Evolutionary conservation across 2,797 vertebrate species (phyloP).

Genomic region (Falco columbarius): DNA sequence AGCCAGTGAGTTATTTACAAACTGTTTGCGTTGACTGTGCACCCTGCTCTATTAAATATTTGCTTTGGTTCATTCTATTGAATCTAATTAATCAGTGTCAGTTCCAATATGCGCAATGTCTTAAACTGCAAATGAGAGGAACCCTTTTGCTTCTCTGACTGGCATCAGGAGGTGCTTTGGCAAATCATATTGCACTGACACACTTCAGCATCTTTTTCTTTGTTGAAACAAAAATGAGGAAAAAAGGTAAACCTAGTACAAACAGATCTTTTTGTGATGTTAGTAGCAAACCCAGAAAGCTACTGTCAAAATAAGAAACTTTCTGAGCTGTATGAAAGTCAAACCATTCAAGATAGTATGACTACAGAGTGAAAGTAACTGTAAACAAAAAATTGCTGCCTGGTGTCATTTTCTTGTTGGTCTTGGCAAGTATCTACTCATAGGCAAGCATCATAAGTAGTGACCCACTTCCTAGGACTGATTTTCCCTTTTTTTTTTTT

Average conservation of each 20-base stretch:
- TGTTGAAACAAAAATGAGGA: background rate
- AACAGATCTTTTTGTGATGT: background rate
- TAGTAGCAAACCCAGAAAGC: background rate
- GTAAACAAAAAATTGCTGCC: constrained; percentile 11
- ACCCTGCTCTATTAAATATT: background rate
- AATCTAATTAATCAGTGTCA: background rate
- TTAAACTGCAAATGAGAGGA: background rate
- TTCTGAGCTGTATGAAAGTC: background rate
- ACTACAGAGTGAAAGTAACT: background rate
- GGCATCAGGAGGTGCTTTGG: background rate
- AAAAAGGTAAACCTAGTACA: background rate
- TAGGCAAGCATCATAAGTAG: background rate
- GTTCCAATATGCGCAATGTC: background rate
- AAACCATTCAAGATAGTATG: background rate
- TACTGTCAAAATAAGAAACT: background rate
- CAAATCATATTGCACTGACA: background rate
- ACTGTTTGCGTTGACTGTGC: background rate
- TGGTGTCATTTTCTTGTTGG: background rate
- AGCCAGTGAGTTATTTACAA: background rate
- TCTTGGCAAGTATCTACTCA: background rate
- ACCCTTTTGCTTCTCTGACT: background rate
- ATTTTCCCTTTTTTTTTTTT: background rate
- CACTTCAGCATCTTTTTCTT: background rate
- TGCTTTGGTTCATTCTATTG: background rate
- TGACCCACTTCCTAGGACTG: background rate